Base-by-base conservation (phyloP, 1,140 invertebrate species). In the Polyergus mexicanus region DNA sequence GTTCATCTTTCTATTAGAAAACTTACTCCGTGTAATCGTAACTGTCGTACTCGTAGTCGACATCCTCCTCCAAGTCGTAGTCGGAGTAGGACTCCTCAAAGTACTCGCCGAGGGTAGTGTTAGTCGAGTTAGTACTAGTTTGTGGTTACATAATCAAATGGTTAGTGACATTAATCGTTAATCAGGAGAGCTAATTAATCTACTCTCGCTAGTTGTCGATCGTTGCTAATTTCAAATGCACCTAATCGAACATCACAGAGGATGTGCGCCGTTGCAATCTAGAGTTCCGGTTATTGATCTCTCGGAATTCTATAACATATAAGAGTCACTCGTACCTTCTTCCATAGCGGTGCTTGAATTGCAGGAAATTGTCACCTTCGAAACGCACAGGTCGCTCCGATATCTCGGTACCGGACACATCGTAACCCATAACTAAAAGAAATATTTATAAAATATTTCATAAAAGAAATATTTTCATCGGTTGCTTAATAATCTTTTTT, bases 291-390 rank as follows among this genome's bases (percentile, higher is more conserved):
- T 80, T 10, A 19, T 80, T 32, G 22, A 63, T 72, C 10, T 5
- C 58, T 51, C n/a, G n/a, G 13, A 25, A 62, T 22, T 32, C 3
- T 69, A 25, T 69, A 25, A 1, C 1, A 11, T 19, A 13, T 28
- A 6, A 44, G 11, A 13, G 3, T 74, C n/a, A 56, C 78, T 85
- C 95, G n/a, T n/a, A 97, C 97, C 95, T 96, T 92, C 95, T 95
- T 81, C 95, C 95, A 65, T 96, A 95, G 88, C 96, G 96, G 89
- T 97, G 96, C 16, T 94, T 95, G 92, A 95, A 97, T 84, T 96
- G 96, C 47, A 97, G 91, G 91, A 95, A 97, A 35, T 96, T 97
- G 84, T 96, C 94, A 11, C 97, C 96, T 90, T 97, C 95, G 93
- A 97, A 97, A 68, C 95, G 94, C 6, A 97, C 95, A 10, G 97